Evolutionary conservation across 1,140 invertebrate species (phyloP).

Genomic region (Lordiphosa stackelbergi): DNA sequence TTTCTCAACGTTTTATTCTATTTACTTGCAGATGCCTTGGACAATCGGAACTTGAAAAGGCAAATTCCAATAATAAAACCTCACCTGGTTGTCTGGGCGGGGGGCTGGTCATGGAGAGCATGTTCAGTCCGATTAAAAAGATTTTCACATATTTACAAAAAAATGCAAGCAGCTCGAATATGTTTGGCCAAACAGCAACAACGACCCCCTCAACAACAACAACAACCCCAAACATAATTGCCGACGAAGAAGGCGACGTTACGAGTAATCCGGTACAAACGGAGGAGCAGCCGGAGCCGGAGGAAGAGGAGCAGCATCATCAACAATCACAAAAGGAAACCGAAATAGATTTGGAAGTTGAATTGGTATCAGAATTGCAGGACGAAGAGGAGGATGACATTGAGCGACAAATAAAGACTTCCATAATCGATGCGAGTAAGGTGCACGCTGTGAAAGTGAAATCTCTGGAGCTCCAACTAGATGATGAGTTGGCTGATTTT

Average conservation of each 20-base stretch:
- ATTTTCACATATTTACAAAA: slow-evolving; percentile 76
- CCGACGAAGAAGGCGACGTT: slow-evolving; percentile 13
- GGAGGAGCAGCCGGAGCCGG: neutral
- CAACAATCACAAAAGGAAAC: too few species aligned
- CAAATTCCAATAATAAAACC: neutral
- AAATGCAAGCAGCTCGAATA: slow-evolving; percentile 67
- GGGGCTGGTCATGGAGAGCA: slow-evolving; percentile 35
- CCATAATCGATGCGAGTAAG: slow-evolving; percentile 64
- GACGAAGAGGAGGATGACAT: slow-evolving; percentile 58
- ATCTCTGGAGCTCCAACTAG: slow-evolving; percentile 31
- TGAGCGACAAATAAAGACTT: slow-evolving; percentile 67
- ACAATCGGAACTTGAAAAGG: slow-evolving; percentile 2
- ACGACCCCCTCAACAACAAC: neutral
- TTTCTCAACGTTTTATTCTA: neutral
- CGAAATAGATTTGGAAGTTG: neutral
- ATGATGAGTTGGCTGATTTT: slow-evolving; percentile 49
- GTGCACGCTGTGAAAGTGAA: slow-evolving; percentile 52
- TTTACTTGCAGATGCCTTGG: slow-evolving; percentile 30
- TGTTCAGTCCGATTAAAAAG: slow-evolving; percentile 76
- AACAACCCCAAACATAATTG: slow-evolving; percentile 9
- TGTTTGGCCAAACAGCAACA: slow-evolving; percentile 55
- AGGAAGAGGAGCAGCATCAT: neutral
- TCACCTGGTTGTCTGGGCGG: slow-evolving; percentile 2
- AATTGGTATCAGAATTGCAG: neutral
- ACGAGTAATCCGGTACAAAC: neutral